Evolutionary conservation across 2,113 vertebrate genomes (phyloP), one percentile per base, ranked within the genome.

Genomic region (Aleadryas rufinucha): DNA sequence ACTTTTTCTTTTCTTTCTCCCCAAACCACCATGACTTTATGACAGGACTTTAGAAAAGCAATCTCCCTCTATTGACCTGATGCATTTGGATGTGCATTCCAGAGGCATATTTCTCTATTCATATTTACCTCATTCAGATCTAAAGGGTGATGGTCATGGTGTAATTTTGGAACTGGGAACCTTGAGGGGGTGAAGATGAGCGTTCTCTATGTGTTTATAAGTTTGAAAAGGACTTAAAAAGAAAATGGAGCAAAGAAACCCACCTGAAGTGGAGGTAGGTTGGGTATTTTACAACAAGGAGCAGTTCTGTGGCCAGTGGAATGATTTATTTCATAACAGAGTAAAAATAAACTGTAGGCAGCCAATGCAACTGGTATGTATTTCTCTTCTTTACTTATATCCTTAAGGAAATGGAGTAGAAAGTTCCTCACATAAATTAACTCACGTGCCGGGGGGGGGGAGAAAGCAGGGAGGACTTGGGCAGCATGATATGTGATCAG

Each of bases 1-100:
- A n/a, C 4, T 23, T 49, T 37, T 52, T 5, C 2, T 20, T 3
- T 33, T 50, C 7, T 35, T 30, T 2, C 0, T 2, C 1, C 10
- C 14, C 26, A 56, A 66, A 18, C 22, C 6, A 49, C 42, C 18
- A 16, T 31, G 24, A 21, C 10, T 69, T 85, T 18, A 10, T 13
- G 19, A 39, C 49, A 11, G 13, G 54, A 52, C 31, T 90, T 79
- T 1, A 52, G 28, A 41, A 85, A 50, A 59, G 5, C 23, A 28
- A 30, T 50, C 16, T 79, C 47, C 17, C 19, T 52, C 22, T 88
- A 1, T 3, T 72, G 71, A 28, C 13, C 7, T 44, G 41, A 9
- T 44, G 18, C 10, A 9, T 24, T 65, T 26, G 71, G 41, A 21
- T 64, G 23, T 28, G 16, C 13, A 11, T 53, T 83, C 22, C 44